These are phyloP conservation scores for Pycnomerus fuliginosus DNA, from an alignment of 2,888 invertebrate genomes.

Conservation along the genomic window DNA sequence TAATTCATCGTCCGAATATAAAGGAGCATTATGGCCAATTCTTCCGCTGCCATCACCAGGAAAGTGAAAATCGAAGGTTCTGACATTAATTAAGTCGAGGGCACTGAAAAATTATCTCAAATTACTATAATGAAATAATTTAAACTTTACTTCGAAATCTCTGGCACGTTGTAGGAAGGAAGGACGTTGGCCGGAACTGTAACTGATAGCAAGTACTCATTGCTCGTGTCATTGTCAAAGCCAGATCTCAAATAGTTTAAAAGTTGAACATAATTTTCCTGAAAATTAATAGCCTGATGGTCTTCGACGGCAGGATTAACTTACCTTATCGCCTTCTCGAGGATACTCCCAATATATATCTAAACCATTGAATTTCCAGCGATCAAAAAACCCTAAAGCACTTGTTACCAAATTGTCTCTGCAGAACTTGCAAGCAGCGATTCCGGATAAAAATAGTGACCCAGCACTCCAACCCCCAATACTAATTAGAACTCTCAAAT, in stretches of 20 bases:
- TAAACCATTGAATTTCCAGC: conserved; percentile 14
- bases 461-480: conserved; percentile 70
- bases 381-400: conserved; percentile 10
- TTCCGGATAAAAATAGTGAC: conserved; percentile 1
- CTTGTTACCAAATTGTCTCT: conserved; percentile 39
- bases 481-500: conserved; percentile 60
- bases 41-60: conserved; percentile 62
- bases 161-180: conserved; percentile 35
- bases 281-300: too few species aligned
- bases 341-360: conserved; percentile 23
- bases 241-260: conserved; percentile 34
- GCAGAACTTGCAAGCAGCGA: conserved; percentile 30
- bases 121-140: conserved; percentile 3
- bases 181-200: conserved; percentile 38
- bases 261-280: conserved; percentile 32
- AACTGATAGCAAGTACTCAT: conserved; percentile 35
- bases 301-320: not conserved
- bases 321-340: conserved; percentile 10
- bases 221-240: too few species aligned
- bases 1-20: conserved; percentile 56
- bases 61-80: conserved; percentile 63
- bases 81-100: conserved; percentile 51
- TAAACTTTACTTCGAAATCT: conserved; percentile 30
- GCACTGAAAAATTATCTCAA: conserved; percentile 24
- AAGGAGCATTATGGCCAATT: conserved; percentile 66